Conservation (phyloP, 2,888 invertebrate genomes). For the Aradus depressus region DNA sequence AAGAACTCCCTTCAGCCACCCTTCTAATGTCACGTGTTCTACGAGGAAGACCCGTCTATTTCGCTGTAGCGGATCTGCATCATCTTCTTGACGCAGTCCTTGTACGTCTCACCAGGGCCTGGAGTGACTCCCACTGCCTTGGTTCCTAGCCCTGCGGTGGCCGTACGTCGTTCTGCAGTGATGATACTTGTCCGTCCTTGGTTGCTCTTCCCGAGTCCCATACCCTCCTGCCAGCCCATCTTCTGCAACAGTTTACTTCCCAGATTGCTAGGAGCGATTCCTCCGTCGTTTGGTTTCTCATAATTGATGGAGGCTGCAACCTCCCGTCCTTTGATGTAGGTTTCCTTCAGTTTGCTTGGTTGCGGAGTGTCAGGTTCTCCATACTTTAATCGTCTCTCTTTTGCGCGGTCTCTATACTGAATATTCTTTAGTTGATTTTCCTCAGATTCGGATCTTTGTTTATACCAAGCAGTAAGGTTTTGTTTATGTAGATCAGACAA, state of each 20-base stretch:
- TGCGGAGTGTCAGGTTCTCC: conserved; percentile 75
- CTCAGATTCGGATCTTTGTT: conserved; percentile 39
- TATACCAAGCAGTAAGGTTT: conserved; percentile 52
- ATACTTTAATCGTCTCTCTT: conserved; percentile 86
- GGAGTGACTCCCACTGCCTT: conserved; percentile 66
- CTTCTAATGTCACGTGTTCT: too few relatives aligned
- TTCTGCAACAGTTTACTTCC: conserved; percentile 91
- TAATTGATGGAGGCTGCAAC: conserved; percentile 37
- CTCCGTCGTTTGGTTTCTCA: conserved; percentile 49
- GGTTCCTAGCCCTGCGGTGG: conserved; percentile 76
- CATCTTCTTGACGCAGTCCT: conserved; percentile 80
- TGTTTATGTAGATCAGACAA: conserved; percentile 90
- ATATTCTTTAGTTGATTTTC: conserved; percentile 39
- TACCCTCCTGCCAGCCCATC: conserved; percentile 99
- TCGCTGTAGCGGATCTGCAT: conserved; percentile 82
- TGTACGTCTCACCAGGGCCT: conserved; percentile 72
- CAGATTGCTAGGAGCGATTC: conserved; percentile 78
- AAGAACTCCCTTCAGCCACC: too few relatives aligned
- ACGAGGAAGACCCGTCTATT: conserved; percentile 24
- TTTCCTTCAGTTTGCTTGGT: conserved; percentile 59
- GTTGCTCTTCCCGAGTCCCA: conserved; percentile 85
- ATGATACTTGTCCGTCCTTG: conserved; percentile 90
- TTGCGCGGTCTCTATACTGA: conserved; percentile 86
- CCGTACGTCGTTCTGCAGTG: conserved; percentile 56
- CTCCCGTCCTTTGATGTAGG: conserved; percentile 50